A percentile compares a stretch with the other conserved stretches of the same genome.
These are phyloP conservation scores for Ophion ellenae DNA, from an alignment of 2,888 invertebrate species.

Conservation along the genomic window DNA sequence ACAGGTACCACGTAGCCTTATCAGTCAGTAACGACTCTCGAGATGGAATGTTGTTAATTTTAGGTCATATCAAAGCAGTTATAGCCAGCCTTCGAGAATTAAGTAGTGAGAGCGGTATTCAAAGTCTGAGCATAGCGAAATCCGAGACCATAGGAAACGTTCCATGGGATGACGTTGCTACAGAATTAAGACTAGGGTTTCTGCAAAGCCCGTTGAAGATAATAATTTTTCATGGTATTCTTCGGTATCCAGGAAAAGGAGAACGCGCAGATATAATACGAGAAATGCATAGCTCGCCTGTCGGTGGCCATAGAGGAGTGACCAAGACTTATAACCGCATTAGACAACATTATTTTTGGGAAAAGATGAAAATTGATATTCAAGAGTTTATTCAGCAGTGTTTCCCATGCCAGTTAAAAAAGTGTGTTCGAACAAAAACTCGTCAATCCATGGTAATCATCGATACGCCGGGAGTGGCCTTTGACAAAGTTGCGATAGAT, in stretches of 20 bases:
- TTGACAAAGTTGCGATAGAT: no score
- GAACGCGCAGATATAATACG: background rate
- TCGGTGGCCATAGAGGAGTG: slow-evolving; percentile 44
- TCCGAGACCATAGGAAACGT: slow-evolving; percentile 19
- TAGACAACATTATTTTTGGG: slow-evolving; percentile 14
- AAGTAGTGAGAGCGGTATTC: slow-evolving; percentile 1
- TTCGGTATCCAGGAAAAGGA: slow-evolving; percentile 9
- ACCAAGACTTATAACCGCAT: slow-evolving; percentile 48
- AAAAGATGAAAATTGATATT: no score
- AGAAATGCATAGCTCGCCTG: slow-evolving; percentile 28
- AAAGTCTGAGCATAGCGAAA: slow-evolving; percentile 36
- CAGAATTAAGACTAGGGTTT: slow-evolving; percentile 21
- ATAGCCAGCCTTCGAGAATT: background rate
- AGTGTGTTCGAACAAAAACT: slow-evolving; percentile 31
- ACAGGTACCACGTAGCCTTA: slow-evolving; percentile 29
- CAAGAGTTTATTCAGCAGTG: slow-evolving; percentile 33
- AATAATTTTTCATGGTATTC: slow-evolving; percentile 24
- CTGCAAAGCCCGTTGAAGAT: slow-evolving; percentile 9
- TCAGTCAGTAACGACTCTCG: slow-evolving; percentile 18
- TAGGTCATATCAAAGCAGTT: background rate
- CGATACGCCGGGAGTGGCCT: no score
- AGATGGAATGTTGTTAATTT: slow-evolving; percentile 16
- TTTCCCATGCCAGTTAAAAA: slow-evolving; percentile 34
- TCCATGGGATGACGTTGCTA: slow-evolving; percentile 26
- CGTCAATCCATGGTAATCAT: slow-evolving; percentile 11